Evolutionary conservation across 2,113 vertebrate genomes (phyloP), one percentile per base, ranked within the genome.

Genomic region (Struthio camelus): DNA sequence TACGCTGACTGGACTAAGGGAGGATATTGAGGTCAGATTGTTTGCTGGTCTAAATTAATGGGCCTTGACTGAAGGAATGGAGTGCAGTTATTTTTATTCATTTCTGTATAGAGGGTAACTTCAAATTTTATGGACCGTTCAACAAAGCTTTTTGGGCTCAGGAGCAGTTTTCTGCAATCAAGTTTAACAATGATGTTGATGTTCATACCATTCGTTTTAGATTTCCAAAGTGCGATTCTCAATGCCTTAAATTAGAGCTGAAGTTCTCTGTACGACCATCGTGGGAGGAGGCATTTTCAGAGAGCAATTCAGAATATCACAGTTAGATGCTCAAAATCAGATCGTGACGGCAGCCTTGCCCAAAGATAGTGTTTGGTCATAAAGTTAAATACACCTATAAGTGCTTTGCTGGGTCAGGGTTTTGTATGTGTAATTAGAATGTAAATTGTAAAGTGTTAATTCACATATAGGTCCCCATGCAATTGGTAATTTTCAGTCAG

Each of bases 401-500:
- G 50, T 50, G 14, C 44, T 70, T 30, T 91, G 23, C 56, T 67
- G 72, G 34, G 51, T 93, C 54, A 59, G 40, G 28, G 36, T n/a
- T 87, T 66, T 50, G 6, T 9, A 20, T 48, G 30, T 72, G 28
- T 71, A 77, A 65, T 30, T 42, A 20, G 59, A 64, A 64, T 1
- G 2, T 75, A 64, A 78, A 42, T 50, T 36, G 32, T 64, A n/a
- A 84, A n/a, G 6, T 42, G 1, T 12, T 70, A 34, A 42, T 76
- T 89, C 25, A 32, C n/a, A 6, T 16, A 2, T 1, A 75, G 44
- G 65, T 88, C 38, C 23, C 15, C 0, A 3, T 19, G 48, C 19
- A 65, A 2, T 24, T 1, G 0, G 42, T 40, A 34, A 1, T 10
- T 79, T 70, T 87, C 0, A 0, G 13, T 75, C 69, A 23, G 34